Conservation (phyloP, 2,113 vertebrate genomes). For the Hippocampus comes region DNA sequence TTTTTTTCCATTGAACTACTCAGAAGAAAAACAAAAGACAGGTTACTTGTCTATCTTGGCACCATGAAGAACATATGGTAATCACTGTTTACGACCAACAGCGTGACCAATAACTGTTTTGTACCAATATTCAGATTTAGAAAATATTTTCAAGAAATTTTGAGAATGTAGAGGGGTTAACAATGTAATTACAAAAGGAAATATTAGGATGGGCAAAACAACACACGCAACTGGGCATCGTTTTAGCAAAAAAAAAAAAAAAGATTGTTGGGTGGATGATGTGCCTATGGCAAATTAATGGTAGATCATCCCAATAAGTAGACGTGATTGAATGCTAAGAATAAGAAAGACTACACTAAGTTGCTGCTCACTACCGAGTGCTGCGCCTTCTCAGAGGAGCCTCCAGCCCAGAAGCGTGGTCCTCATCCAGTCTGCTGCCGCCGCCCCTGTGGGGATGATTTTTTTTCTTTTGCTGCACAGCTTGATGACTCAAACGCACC, state of each 20-base stretch:
- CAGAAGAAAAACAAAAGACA: conserved; percentile 18
- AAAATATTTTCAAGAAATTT: not conserved
- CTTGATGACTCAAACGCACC: too few species aligned
- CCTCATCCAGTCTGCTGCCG: too few species aligned
- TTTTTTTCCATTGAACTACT: conserved; percentile 8
- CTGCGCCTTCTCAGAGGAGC: too few species aligned
- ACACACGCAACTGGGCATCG: not conserved
- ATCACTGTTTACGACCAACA: conserved; percentile 1
- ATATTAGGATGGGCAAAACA: not conserved
- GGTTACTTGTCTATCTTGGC: conserved; percentile 5
- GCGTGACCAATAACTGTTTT: not conserved
- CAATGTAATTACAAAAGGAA: not conserved
- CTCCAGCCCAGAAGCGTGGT: too few species aligned
- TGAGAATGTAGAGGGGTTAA: too few species aligned
- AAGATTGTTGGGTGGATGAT: not conserved
- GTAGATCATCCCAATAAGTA: not conserved
- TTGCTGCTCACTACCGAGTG: too few species aligned
- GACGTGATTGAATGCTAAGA: not conserved
- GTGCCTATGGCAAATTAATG: not conserved
- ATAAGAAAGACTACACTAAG: not conserved
- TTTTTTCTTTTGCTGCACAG: too few species aligned
- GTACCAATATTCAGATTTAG: not conserved
- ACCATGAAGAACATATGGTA: conserved; percentile 8
- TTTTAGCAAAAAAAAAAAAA: not conserved
- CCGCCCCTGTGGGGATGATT: too few species aligned